Conservation (phyloP, 2,888 invertebrate genomes). For the Eupithecia centaureata region DNA sequence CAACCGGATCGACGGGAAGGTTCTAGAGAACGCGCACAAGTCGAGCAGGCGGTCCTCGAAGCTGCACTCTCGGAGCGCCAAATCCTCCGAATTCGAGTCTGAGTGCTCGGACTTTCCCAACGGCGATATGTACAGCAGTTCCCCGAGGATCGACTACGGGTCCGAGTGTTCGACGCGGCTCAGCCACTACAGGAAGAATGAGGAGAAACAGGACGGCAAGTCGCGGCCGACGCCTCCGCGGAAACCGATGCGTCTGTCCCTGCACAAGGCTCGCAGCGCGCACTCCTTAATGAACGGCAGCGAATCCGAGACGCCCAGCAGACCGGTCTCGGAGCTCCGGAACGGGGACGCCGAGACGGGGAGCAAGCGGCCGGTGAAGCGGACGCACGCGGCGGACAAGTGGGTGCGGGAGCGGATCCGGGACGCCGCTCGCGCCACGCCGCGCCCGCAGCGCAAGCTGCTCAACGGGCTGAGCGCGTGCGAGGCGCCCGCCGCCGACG, state of each 20-base stretch:
- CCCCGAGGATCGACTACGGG: slow-evolving; percentile 81
- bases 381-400: slow-evolving; percentile 77
- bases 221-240: slow-evolving; percentile 92
- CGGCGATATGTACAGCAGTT: slow-evolving; percentile 73
- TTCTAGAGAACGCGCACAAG: slow-evolving; percentile 82
- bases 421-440: slow-evolving; percentile 69
- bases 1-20: slow-evolving; percentile 79
- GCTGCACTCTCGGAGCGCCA: slow-evolving; percentile 85
- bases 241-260: slow-evolving; percentile 91
- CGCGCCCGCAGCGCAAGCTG: slow-evolving; percentile 64
- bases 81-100: slow-evolving; percentile 91
- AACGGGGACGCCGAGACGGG: slow-evolving; percentile 59
- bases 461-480: slow-evolving; percentile 60
- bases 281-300: slow-evolving; percentile 86
- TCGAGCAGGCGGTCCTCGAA: slow-evolving; percentile 77
- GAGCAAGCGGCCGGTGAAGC: slow-evolving; percentile 84
- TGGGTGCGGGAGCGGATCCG: slow-evolving; percentile 61
- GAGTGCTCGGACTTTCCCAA: slow-evolving; percentile 85
- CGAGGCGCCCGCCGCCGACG: slow-evolving; percentile 69
- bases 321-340: slow-evolving; percentile 27
- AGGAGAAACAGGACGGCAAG: slow-evolving; percentile 65
- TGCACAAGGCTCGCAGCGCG: slow-evolving; percentile 92
- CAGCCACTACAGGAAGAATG: slow-evolving; percentile 74
- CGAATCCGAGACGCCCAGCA: slow-evolving; percentile 74
- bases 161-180: slow-evolving; percentile 81